These are phyloP conservation scores for Cheilosia grossa DNA, from an alignment of 2,888 invertebrate genomes.

Conservation along the genomic window DNA sequence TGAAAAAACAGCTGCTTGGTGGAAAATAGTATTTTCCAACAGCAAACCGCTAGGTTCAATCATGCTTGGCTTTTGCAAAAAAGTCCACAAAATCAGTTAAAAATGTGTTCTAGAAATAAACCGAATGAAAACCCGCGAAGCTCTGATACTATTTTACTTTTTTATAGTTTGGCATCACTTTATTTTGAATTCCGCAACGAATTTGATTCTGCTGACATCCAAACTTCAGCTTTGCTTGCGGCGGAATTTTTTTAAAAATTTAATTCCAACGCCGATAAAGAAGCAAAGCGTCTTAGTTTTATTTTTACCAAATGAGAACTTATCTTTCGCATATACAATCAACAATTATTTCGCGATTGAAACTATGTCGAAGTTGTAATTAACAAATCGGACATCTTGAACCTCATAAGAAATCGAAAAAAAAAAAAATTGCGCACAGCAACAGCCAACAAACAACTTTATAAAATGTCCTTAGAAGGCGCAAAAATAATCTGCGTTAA, in stretches of 20 bases:
- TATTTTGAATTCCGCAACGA: conserved; percentile 9
- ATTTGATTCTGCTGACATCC: conserved; percentile 29
- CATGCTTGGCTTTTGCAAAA: too few species aligned
- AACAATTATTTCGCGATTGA: background rate
- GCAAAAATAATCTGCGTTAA: conserved; percentile 79
- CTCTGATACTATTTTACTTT: too few species aligned
- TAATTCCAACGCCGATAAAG: conserved; percentile 59
- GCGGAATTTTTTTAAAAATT: conserved; percentile 69
- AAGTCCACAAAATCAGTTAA: too few species aligned
- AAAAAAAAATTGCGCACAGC: background rate
- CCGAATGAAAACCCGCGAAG: too few species aligned
- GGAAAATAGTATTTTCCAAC: too few species aligned
- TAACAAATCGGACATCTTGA: background rate
- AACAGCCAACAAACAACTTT: background rate
- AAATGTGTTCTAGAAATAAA: too few species aligned
- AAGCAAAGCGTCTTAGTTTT: conserved; percentile 19
- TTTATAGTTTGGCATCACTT: conserved; percentile 40
- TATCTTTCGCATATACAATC: background rate
- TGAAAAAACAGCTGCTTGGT: too few species aligned
- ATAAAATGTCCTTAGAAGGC: conserved; percentile 80
- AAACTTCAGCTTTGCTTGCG: conserved; percentile 35
- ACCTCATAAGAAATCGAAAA: background rate
- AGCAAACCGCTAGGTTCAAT: too few species aligned
- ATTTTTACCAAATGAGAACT: background rate
- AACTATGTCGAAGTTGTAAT: background rate